Conservation (phyloP, 2,888 invertebrate genomes). For the Calephelis perditalis region DNA sequence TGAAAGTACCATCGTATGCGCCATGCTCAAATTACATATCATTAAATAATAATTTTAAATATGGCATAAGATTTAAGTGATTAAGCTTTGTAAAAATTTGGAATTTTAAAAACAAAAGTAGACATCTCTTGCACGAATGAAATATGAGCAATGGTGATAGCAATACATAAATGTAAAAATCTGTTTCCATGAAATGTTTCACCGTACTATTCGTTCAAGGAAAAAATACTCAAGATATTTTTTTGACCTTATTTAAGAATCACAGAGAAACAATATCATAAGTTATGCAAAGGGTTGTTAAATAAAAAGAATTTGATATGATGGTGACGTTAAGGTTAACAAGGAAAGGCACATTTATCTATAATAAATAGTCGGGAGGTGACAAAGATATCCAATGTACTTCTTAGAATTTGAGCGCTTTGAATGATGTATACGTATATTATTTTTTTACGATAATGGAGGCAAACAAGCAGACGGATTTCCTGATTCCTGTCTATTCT, state of each 20-base stretch:
- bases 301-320: slow-evolving; percentile 2
- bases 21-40: too few relatives aligned
- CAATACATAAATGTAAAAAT: not conserved
- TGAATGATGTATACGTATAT: not conserved
- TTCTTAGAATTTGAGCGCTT: slow-evolving; percentile 1
- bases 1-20: too few relatives aligned
- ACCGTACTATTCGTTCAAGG: too few relatives aligned
- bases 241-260: slow-evolving; percentile 7
- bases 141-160: not conserved
- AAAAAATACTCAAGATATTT: not conserved
- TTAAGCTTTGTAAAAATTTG: too few relatives aligned
- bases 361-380: slow-evolving; percentile 1
- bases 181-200: too few relatives aligned
- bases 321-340: not conserved
- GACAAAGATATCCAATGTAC: not conserved
- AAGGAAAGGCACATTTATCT: not conserved
- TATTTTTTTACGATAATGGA: too few relatives aligned
- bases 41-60: too few relatives aligned
- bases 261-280: slow-evolving; percentile 8
- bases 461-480: too few relatives aligned
- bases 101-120: too few relatives aligned
- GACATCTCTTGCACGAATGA: too few relatives aligned
- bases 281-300: slow-evolving; percentile 7
- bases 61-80: too few relatives aligned
- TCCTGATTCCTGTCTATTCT: too few relatives aligned